Base-by-base conservation (phyloP, 2,797 vertebrate species). In the Lithobates sylvaticus region DNA sequence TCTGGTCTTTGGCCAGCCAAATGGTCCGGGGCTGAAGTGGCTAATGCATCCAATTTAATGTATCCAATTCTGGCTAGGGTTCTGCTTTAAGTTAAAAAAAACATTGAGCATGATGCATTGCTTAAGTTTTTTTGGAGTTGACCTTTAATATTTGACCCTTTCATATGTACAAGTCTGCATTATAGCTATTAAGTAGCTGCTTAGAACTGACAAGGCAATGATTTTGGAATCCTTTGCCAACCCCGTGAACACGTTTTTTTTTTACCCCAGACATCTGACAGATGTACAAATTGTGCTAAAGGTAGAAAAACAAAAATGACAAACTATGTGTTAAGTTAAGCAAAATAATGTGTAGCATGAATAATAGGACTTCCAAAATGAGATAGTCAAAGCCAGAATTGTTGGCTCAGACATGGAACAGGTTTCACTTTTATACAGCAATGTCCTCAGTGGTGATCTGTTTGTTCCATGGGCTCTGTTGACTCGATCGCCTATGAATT, bases 381-480 rank as follows among this genome's bases (percentile, higher is more conserved):
- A 36, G n/a, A 71, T 58, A 21, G 3, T 72, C 78, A 71, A 81
- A 36, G 47, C 71, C 78, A 72, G 29, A 61, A 39, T 23, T 39
- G 23, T 81, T 72, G 67, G 65, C 78, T 54, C 0, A 23, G 42
- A 70, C 9, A 70, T 47, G 27, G 68, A 80, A 68, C 42, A 15
- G 65, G 42, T 50, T 70, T 80, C 54, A 12, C 6, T 44, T 34
- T 10, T 10, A 50, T 80, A 80, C 54, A 70, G 67, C 27, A 54
- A 70, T 34, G 79, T 64, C 15, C 69, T 73, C 15, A 2, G 15
- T 64, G 69, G 50, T 69, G 78, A 80, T 44, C 42, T 8, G 42
- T 54, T 81, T 81, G 69, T 73, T 81, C 79, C 69, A 74, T 27
- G 50, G 82, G 61, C 32, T 84, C 44, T 58, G 64, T 64, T 58